Conservation (phyloP, 1,140 invertebrate species). For the Drosophila teissieri region DNA sequence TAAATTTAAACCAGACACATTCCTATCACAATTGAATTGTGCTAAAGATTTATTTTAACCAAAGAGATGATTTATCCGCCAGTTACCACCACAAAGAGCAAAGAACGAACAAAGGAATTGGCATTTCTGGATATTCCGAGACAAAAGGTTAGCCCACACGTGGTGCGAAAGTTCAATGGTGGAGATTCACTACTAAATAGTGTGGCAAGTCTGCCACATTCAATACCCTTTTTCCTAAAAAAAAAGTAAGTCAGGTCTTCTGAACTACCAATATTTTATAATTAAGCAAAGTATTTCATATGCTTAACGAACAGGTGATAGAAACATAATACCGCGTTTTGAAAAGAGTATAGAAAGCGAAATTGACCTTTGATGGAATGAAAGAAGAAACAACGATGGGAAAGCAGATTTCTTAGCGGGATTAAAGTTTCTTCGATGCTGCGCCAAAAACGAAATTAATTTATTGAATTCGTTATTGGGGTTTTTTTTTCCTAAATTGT, state of each 20-base stretch:
- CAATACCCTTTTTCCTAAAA: conserved; percentile 8
- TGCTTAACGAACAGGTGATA: not conserved
- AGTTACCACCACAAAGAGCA: not conserved
- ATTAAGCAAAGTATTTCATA: not conserved
- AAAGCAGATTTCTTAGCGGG: conserved; percentile 42
- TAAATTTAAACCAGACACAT: conserved; percentile 19
- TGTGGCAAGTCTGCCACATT: not conserved
- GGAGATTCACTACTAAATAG: not conserved
- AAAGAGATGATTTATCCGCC: conserved; percentile 20
- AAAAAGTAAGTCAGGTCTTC: not conserved
- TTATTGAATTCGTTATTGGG: conserved; percentile 24
- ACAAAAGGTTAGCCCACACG: conserved; percentile 34
- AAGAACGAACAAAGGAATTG: conserved; percentile 26
- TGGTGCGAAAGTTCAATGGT: conserved; percentile 35
- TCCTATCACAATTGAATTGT: conserved; percentile 6
- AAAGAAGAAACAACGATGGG: conserved; percentile 8
- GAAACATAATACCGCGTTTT: not conserved
- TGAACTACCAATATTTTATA: no score
- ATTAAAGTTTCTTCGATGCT: conserved; percentile 34
- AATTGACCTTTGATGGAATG: conserved; percentile 61
- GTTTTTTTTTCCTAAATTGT: not conserved
- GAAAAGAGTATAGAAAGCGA: conserved; percentile 46
- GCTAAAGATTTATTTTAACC: conserved; percentile 13
- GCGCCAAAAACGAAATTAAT: conserved; percentile 27
- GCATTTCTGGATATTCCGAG: not conserved